Conservation (phyloP, 2,113 vertebrate species). For the Morone saxatilis region DNA sequence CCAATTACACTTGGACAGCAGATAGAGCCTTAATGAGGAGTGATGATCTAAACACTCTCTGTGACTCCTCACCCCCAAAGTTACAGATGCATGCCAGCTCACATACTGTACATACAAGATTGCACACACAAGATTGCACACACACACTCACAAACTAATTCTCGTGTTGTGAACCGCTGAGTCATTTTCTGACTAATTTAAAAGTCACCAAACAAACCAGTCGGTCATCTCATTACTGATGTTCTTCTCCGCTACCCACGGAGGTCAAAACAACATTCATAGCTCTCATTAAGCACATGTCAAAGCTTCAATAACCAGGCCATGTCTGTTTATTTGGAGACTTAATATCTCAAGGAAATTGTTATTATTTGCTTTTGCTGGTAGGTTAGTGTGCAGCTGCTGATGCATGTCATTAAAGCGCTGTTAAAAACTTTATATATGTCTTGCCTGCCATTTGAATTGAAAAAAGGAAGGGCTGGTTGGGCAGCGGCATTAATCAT, state of each 20-base stretch:
- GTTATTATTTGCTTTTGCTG: constrained; percentile 50
- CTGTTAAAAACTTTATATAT: constrained; percentile 44
- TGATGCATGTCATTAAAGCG: constrained; percentile 67
- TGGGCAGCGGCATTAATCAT: constrained; percentile 63
- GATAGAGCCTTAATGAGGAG: constrained; percentile 48
- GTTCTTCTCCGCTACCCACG: neutral
- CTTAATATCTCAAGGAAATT: constrained; percentile 58
- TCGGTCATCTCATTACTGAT: constrained; percentile 9
- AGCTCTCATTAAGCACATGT: constrained; percentile 54
- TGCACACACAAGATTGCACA: neutral
- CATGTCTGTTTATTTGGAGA: constrained; percentile 47
- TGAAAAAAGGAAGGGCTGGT: constrained; percentile 27
- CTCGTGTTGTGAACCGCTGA: constrained; percentile 18
- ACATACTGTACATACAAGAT: neutral
- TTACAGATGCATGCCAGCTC: neutral
- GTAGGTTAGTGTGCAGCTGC: constrained; percentile 40
- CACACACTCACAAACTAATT: constrained; percentile 11
- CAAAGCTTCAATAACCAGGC: constrained; percentile 19
- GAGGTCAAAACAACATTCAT: constrained; percentile 42
- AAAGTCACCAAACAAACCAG: constrained; percentile 46
- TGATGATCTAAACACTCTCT: constrained; percentile 19
- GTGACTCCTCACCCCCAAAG: neutral
- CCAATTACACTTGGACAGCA: constrained; percentile 26
- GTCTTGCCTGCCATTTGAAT: constrained; percentile 42
- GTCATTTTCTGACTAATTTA: constrained; percentile 55